A percentile compares a stretch with the other conserved stretches of the same genome.
phyloP scores from a whole-genome alignment of 2,113 vertebrate species.

The Phylloscopus trochilus region DNA sequence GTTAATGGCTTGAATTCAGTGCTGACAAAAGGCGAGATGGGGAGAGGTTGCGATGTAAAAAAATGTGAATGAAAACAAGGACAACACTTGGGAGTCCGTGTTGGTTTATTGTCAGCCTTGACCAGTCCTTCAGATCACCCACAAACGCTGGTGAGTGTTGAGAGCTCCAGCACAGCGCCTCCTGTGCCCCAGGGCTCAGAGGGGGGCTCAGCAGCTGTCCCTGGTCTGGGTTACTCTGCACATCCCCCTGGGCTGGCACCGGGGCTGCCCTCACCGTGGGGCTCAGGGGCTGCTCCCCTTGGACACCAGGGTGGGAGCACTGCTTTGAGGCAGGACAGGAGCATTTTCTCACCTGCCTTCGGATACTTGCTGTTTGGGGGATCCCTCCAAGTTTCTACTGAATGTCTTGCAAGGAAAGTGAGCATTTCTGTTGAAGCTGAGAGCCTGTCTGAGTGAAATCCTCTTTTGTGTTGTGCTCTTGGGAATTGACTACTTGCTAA shows the following conservation, averaged over 20 bases:
- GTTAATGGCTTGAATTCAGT: neutral
- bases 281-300: neutral
- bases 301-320: fast-evolving
- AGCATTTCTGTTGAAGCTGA: neutral
- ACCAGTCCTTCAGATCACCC: neutral
- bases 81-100: neutral
- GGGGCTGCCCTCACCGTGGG: neutral
- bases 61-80: neutral
- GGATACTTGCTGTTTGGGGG: neutral
- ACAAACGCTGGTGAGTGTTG: neutral
- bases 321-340: neutral
- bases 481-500: neutral
- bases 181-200: neutral
- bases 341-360: neutral
- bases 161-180: neutral
- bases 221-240: neutral
- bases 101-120: neutral
- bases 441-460: neutral
- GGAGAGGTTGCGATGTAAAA: neutral
- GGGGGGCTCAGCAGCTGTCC: neutral
- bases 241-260: neutral
- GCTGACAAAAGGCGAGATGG: neutral
- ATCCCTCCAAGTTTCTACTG: neutral
- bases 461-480: neutral
- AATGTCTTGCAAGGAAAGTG: neutral